Percentiles rank a stretch among this genome's conserved stretches.
Evolutionary conservation across 2,113 vertebrate species (phyloP).

Genomic region (Xerus inauris): DNA sequence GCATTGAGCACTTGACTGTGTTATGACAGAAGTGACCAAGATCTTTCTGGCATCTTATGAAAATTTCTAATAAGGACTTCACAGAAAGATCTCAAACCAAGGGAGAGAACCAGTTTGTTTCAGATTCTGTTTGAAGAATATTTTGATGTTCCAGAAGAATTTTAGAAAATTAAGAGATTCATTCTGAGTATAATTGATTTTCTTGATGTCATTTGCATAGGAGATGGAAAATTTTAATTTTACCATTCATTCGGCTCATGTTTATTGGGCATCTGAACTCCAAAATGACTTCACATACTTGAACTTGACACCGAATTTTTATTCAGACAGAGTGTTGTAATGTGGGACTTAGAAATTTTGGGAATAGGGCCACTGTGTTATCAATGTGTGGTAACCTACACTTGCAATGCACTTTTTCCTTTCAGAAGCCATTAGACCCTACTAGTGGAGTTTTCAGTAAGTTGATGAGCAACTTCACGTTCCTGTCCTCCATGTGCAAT

Average conservation of each 20-base stretch:
- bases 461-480: background rate
- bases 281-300: background rate
- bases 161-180: conserved; percentile 45
- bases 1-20: background rate
- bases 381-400: background rate
- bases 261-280: background rate
- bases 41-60: background rate
- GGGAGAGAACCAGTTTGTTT: background rate
- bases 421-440: background rate
- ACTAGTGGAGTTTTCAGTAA: background rate
- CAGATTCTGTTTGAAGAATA: conserved; percentile 21
- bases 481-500: background rate
- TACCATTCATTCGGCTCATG: background rate
- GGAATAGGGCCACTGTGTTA: background rate
- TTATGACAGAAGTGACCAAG: background rate
- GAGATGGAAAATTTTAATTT: conserved; percentile 33
- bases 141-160: background rate
- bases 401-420: background rate
- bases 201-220: background rate
- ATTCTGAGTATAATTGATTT: conserved; percentile 18
- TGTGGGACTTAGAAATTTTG: background rate
- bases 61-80: conserved; percentile 11
- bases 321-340: background rate
- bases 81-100: conserved; percentile 27
- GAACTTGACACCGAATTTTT: background rate